Conservation (phyloP, 2,888 invertebrate species). For the Trachelus iudaicus region DNA sequence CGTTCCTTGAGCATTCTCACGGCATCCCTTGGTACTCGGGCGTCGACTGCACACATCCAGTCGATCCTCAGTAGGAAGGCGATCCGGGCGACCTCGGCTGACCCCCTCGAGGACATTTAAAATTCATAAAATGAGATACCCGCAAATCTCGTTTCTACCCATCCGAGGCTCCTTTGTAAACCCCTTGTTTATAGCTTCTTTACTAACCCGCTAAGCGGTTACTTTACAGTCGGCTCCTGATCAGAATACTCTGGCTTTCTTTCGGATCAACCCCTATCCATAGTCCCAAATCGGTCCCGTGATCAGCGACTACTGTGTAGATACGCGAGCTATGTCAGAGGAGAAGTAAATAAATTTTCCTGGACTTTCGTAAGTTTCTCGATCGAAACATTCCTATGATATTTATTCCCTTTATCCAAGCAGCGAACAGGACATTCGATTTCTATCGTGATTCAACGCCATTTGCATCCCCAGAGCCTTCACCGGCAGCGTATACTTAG, state of each 20-base stretch:
- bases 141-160: constrained; percentile 2
- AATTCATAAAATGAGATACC: constrained; percentile 3
- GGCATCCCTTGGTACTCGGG: neutral
- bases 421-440: neutral
- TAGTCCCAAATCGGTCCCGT: neutral
- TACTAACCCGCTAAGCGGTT: constrained; percentile 17
- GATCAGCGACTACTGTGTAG: neutral
- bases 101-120: neutral
- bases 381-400: neutral
- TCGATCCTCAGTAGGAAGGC: neutral
- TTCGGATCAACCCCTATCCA: neutral
- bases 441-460: neutral
- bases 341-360: neutral
- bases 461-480: neutral
- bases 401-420: neutral
- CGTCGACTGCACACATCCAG: neutral
- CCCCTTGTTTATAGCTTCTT: neutral
- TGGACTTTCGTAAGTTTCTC: neutral
- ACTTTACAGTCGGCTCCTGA: constrained; percentile 22
- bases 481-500: neutral
- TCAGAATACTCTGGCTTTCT: constrained; percentile 16
- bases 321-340: neutral
- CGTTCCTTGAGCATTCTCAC: neutral
- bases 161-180: neutral
- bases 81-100: neutral